phyloP scores from a whole-genome alignment of 2,113 vertebrate genomes.

The Psilopogon haemacephalus region DNA sequence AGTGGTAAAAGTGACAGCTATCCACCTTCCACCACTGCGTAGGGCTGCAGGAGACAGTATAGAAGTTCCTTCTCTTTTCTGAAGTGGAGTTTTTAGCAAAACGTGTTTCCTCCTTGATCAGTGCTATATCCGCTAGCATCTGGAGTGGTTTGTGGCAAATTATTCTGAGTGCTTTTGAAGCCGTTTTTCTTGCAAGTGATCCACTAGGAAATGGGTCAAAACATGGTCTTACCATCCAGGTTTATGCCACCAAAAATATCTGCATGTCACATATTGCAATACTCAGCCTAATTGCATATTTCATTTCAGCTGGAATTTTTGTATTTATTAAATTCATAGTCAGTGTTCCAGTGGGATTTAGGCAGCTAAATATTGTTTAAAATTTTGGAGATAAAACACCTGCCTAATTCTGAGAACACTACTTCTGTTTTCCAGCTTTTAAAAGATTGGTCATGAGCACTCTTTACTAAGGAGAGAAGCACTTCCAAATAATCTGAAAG shows the following conservation, averaged over 20 bases:
- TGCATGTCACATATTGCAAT: fast-evolving
- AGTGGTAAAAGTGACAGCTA: too few species aligned
- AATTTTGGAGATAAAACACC: not conserved
- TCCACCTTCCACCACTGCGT: fast-evolving
- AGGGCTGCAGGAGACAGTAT: not conserved
- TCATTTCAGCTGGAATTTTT: not conserved
- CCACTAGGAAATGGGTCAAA: not conserved
- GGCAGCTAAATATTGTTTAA: not conserved
- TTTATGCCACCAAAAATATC: not conserved
- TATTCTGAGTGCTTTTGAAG: not conserved
- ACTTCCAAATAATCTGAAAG: not conserved
- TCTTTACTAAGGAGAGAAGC: not conserved
- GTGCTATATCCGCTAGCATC: not conserved
- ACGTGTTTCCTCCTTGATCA: not conserved
- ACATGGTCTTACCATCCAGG: not conserved
- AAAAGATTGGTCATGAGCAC: not conserved
- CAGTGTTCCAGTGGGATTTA: not conserved
- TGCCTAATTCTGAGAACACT: not conserved
- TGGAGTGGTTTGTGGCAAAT: not conserved
- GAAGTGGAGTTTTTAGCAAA: not conserved
- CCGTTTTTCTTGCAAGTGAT: not conserved
- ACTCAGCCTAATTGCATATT: not conserved
- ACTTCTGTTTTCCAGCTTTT: not conserved
- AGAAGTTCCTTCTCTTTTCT: not conserved
- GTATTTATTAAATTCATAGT: not conserved